Evolutionary conservation across 2,113 vertebrate species (phyloP).

Genomic region (Tragelaphus imberbis): DNA sequence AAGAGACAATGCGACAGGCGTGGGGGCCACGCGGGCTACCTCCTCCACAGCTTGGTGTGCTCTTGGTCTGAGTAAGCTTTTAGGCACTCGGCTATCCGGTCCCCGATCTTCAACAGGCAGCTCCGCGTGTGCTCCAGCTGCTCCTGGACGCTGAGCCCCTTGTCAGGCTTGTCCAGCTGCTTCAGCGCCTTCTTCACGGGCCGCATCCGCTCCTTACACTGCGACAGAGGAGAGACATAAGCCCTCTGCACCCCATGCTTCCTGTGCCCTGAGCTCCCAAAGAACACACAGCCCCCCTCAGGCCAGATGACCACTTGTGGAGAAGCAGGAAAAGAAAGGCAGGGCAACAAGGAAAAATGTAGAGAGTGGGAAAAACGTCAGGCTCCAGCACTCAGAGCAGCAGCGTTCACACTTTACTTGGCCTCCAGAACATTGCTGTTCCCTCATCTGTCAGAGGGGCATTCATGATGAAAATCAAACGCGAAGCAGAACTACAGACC

Average conservation of each 20-base stretch:
- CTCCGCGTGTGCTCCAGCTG: constrained; percentile 97
- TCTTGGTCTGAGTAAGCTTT: constrained; percentile 94
- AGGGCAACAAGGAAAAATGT: not conserved
- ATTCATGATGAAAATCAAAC: not conserved
- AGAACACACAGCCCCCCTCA: not conserved
- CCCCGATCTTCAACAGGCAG: constrained; percentile 96
- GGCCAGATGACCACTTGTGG: accelerated
- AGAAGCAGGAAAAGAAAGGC: not conserved
- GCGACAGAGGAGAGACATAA: constrained; percentile 15
- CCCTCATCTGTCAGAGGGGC: not conserved
- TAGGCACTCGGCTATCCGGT: constrained; percentile 98
- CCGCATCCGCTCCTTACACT: constrained; percentile 99
- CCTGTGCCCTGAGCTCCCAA: not conserved
- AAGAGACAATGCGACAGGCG: not conserved
- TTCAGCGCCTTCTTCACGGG: constrained; percentile 98
- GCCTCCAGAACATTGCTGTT: not conserved
- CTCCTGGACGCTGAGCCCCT: constrained; percentile 92
- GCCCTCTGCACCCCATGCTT: not conserved
- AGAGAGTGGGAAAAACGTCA: not conserved
- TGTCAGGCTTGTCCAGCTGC: constrained; percentile 97
- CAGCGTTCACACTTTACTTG: not conserved
- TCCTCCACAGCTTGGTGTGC: constrained; percentile 93
- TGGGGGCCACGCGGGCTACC: constrained; percentile 73
- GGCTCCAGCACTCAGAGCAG: accelerated
- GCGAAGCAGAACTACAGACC: not conserved